Conservation (phyloP, 2,113 vertebrate genomes). For the Apodemus speciosus region DNA sequence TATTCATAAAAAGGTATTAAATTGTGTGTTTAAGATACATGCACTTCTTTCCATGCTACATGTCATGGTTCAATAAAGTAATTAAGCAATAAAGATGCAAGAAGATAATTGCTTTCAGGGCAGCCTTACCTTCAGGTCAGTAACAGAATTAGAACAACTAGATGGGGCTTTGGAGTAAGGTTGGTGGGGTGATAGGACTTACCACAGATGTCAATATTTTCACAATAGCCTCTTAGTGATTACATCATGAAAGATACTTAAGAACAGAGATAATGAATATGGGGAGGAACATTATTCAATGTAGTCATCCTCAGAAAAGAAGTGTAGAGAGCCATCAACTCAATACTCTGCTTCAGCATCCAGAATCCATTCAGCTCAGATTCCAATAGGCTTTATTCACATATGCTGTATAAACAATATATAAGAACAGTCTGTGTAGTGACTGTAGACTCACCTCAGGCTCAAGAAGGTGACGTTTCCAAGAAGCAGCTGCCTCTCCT, state of each 20-base stretch:
- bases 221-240: not conserved
- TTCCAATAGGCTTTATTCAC: not conserved
- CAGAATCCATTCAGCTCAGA: not conserved
- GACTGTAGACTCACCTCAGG: not conserved
- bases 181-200: not conserved
- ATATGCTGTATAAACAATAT: no score
- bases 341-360: not conserved
- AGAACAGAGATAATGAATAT: not conserved
- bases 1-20: not conserved
- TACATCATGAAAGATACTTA: not conserved
- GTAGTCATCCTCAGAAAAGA: not conserved
- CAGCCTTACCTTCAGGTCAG: not conserved
- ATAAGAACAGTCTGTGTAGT: accelerated
- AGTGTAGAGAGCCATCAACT: not conserved
- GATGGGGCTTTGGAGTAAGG: not conserved
- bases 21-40: not conserved
- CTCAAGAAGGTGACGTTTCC: not conserved
- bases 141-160: not conserved
- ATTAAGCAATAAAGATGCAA: not conserved
- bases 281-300: not conserved
- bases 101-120: not conserved
- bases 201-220: not conserved
- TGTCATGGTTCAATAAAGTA: not conserved
- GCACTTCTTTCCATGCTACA: not conserved
- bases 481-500: not conserved